Conservation (phyloP, 1,140 invertebrate genomes). For the Ericerus pela region DNA sequence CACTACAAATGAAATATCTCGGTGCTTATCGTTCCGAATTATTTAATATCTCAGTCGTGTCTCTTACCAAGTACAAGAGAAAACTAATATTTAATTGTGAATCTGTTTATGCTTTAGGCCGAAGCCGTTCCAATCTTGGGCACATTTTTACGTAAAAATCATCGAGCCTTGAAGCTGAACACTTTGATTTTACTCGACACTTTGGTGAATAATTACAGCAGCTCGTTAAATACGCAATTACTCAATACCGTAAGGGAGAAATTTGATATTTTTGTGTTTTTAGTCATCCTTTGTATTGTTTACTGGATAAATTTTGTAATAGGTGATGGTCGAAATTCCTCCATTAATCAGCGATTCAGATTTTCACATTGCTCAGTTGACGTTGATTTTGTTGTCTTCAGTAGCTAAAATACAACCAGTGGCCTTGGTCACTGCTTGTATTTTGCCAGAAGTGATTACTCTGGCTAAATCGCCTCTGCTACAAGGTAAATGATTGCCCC, state of each 20-base stretch:
- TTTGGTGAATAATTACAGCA: conserved; percentile 69
- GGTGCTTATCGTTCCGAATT: too few relatives aligned
- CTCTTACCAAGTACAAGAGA: too few relatives aligned
- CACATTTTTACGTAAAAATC: conserved; percentile 92
- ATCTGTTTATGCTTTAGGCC: conserved; percentile 35
- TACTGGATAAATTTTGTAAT: conserved; percentile 17
- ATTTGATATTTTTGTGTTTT: not conserved
- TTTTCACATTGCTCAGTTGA: conserved; percentile 87
- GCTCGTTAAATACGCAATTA: conserved; percentile 48
- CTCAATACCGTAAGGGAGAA: conserved; percentile 45
- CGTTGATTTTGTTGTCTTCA: conserved; percentile 58
- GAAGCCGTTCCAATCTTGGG: conserved; percentile 84
- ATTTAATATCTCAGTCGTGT: too few relatives aligned
- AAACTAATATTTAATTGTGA: not conserved
- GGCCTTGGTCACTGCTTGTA: conserved; percentile 46
- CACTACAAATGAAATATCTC: too few relatives aligned
- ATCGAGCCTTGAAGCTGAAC: conserved; percentile 81
- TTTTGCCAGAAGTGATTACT: conserved; percentile 70
- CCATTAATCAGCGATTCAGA: conserved; percentile 84
- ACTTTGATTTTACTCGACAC: conserved; percentile 83
- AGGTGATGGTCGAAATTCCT: conserved; percentile 66
- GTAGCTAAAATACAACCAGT: conserved; percentile 52
- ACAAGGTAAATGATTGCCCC: conserved; percentile 36
- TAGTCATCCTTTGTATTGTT: not conserved
- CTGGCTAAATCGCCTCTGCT: conserved; percentile 82